A percentile compares a stretch with the other conserved stretches of the same genome.
Evolutionary conservation across 2,113 vertebrate genomes (phyloP).

Genomic region (Nothocercus nigrocapillus): DNA sequence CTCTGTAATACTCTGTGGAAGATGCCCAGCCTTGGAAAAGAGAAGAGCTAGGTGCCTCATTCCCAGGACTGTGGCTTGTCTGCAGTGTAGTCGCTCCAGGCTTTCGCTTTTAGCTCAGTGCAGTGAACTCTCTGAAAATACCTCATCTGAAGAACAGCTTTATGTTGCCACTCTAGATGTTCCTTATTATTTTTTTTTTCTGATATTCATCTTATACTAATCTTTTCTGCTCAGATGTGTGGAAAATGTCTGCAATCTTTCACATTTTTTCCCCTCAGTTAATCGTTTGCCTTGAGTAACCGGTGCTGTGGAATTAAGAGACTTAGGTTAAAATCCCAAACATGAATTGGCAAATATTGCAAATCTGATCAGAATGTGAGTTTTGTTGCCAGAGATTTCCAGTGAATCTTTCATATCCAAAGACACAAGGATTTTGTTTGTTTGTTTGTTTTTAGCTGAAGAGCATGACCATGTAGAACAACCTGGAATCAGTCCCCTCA

Average conservation of each 20-base stretch:
- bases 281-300: neutral
- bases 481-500: neutral
- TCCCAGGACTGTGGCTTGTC: neutral
- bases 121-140: neutral
- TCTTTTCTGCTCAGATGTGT: constrained; percentile 31
- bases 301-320: neutral
- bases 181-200: constrained; percentile 17
- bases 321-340: neutral
- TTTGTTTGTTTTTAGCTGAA: neutral
- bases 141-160: constrained; percentile 43
- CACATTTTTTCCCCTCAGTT: neutral
- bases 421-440: neutral
- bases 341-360: neutral
- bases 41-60: fast-evolving
- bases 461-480: neutral
- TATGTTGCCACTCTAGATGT: neutral
- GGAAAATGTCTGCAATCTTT: constrained; percentile 8
- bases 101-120: neutral
- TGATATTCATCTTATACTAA: constrained; percentile 7
- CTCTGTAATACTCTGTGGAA: neutral
- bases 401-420: neutral
- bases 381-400: neutral
- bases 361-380: neutral
- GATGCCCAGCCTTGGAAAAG: neutral
- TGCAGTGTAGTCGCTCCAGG: neutral